Evolutionary conservation across 2,888 invertebrate species (phyloP).

Genomic region (Volucella inflata): DNA sequence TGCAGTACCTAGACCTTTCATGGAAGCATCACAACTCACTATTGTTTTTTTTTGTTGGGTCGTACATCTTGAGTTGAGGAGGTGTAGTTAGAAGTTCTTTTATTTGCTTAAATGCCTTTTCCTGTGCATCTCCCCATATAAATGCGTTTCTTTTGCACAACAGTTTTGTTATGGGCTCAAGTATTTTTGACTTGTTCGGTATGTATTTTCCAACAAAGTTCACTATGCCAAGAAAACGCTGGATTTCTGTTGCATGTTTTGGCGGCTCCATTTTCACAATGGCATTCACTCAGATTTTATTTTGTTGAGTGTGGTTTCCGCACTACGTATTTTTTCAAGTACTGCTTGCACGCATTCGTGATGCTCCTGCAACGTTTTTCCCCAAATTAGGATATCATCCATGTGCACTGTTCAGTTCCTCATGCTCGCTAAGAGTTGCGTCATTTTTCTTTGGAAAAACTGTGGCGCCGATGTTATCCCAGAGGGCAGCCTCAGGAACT

Average conservation of each 20-base stretch:
- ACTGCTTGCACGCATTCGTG: constrained; percentile 15
- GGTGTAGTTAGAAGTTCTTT: constrained; percentile 20
- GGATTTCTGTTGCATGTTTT: constrained; percentile 32
- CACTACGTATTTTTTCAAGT: no score
- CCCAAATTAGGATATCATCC: constrained; percentile 24
- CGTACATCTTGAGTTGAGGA: constrained; percentile 16
- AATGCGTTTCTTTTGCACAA: no score
- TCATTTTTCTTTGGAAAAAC: constrained; percentile 36
- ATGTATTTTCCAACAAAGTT: constrained; percentile 43
- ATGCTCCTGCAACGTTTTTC: neutral
- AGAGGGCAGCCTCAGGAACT: no score
- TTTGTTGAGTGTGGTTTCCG: no score
- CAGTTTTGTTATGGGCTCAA: constrained; percentile 8
- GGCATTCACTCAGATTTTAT: no score
- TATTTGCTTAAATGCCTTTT: constrained; percentile 4
- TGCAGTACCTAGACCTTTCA: no score
- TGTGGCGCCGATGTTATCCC: constrained; percentile 44
- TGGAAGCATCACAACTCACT: no score
- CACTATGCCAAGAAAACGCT: constrained; percentile 32
- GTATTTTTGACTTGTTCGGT: constrained; percentile 31
- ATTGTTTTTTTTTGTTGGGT: no score
- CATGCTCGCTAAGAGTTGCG: constrained; percentile 14
- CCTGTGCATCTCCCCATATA: no score
- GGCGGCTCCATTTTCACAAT: no score
- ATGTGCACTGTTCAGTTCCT: constrained; percentile 28